A percentile compares a stretch with the other conserved stretches of the same genome.
These are phyloP conservation scores for Lordiphosa fenestrarum DNA, from an alignment of 2,888 invertebrate genomes.

Conservation along the genomic window DNA sequence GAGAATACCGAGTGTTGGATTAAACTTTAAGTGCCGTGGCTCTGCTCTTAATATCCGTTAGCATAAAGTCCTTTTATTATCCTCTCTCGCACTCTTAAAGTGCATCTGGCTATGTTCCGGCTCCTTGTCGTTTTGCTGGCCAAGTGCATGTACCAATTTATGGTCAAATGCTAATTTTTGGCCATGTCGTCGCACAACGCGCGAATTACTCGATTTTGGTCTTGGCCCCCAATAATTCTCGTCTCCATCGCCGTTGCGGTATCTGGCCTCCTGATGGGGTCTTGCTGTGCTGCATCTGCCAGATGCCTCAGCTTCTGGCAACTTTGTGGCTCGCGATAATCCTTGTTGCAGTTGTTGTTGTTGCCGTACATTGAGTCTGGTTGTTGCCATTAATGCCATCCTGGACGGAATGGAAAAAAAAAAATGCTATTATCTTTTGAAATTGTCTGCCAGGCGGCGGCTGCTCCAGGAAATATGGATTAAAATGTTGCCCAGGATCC, in stretches of 20 bases:
- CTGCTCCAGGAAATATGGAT: constrained; percentile 71
- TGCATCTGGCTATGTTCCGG: constrained; percentile 22
- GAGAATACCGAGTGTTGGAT: background rate
- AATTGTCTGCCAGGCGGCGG: constrained; percentile 77
- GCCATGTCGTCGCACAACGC: constrained; percentile 50
- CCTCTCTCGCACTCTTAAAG: constrained; percentile 1
- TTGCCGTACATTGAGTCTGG: constrained; percentile 17
- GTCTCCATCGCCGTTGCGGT: constrained; percentile 12
- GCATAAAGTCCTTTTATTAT: background rate
- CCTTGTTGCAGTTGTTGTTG: constrained; percentile 52
- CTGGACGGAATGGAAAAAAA: constrained; percentile 36
- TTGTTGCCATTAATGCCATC: constrained; percentile 33
- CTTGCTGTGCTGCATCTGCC: constrained; percentile 26
- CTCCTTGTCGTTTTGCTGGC: constrained; percentile 9
- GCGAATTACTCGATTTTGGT: constrained; percentile 49
- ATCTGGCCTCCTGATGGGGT: constrained; percentile 18
- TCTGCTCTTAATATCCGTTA: background rate
- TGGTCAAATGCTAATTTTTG: constrained; percentile 55
- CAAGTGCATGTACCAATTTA: constrained; percentile 57
- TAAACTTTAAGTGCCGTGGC: background rate
- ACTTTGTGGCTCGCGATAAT: constrained; percentile 56
- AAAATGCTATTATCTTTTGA: constrained; percentile 76
- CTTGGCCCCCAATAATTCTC: constrained; percentile 50
- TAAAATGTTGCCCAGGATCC: constrained; percentile 68
- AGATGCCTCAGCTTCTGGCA: constrained; percentile 34